Evolutionary conservation across 1,140 invertebrate species (phyloP).

Genomic region (Hyles vespertilio): DNA sequence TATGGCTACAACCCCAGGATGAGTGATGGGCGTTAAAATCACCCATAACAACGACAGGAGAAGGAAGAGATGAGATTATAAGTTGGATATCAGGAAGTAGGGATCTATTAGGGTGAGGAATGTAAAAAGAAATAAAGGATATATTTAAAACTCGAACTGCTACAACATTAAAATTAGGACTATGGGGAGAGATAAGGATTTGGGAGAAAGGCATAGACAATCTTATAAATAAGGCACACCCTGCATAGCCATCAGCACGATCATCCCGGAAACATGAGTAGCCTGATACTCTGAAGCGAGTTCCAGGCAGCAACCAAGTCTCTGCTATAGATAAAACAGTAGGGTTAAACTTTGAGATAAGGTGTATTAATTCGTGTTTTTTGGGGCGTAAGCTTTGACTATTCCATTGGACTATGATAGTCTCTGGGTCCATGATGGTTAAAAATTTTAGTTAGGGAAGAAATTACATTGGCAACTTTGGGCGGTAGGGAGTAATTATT

Average conservation of each 20-base stretch:
- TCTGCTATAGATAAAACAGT: constrained; percentile 4
- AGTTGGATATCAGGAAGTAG: constrained; percentile 5
- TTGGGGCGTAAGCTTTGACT: constrained; percentile 1
- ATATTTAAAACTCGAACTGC: background rate
- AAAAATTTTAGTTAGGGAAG: too few species aligned
- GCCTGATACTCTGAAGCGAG: constrained; percentile 17
- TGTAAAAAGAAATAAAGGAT: too few species aligned
- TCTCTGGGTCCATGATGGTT: too few species aligned
- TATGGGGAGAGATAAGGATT: constrained; percentile 12
- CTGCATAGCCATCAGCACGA: constrained; percentile 23
- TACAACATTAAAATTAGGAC: constrained; percentile 12
- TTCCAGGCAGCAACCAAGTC: constrained; percentile 15
- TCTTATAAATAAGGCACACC: constrained; percentile 17
- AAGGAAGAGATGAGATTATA: constrained; percentile 8
- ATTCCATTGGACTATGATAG: constrained; percentile 6
- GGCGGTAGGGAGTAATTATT: too few species aligned
- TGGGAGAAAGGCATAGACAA: constrained; percentile 5
- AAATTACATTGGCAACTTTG: too few species aligned
- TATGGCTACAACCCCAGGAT: constrained; percentile 12
- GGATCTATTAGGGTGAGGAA: too few species aligned
- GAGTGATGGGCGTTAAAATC: constrained; percentile 20
- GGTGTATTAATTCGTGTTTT: constrained; percentile 5
- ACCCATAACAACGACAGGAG: constrained; percentile 16
- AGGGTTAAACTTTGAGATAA: constrained; percentile 4
- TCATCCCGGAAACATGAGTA: constrained; percentile 26